phyloP scores from a whole-genome alignment of 2,888 invertebrate genomes.

The Pocota personata region DNA sequence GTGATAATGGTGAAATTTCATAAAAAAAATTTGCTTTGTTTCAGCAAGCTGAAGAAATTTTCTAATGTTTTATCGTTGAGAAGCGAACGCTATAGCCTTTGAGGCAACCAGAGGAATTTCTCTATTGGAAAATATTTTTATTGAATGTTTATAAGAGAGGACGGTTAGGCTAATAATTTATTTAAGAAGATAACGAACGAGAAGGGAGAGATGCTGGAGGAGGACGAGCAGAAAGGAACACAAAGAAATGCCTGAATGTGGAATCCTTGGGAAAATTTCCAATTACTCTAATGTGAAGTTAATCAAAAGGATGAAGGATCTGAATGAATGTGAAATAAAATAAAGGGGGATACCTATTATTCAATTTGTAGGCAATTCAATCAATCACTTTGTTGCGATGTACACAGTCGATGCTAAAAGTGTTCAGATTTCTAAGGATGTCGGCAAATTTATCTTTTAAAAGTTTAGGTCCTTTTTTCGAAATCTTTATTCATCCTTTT shows the following conservation, averaged over 20 bases:
- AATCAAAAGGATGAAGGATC: constrained; percentile 66
- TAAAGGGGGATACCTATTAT: constrained; percentile 47
- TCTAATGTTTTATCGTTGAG: constrained; percentile 37
- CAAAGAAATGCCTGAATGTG: constrained; percentile 47
- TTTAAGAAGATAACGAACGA: constrained; percentile 25
- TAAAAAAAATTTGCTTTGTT: constrained; percentile 55
- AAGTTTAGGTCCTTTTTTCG: too few species aligned
- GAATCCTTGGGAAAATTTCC: constrained; percentile 59
- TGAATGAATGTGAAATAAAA: constrained; percentile 31
- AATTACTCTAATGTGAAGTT: constrained; percentile 72
- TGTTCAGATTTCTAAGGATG: background rate
- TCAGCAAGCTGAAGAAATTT: constrained; percentile 40
- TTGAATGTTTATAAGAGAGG: constrained; percentile 47
- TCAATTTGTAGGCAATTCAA: constrained; percentile 48
- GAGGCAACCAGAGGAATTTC: constrained; percentile 65
- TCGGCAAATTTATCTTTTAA: too few species aligned
- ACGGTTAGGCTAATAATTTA: constrained; percentile 59
- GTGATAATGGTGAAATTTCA: constrained; percentile 67
- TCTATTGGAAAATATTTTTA: constrained; percentile 71
- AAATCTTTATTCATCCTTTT: too few species aligned
- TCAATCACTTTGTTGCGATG: constrained; percentile 41
- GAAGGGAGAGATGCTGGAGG: background rate
- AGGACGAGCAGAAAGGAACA: background rate
- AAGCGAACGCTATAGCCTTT: constrained; percentile 53
- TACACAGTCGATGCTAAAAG: constrained; percentile 15